Evolutionary conservation across 2,113 vertebrate species (phyloP).

Genomic region (Datnioides undecimradiatus): DNA sequence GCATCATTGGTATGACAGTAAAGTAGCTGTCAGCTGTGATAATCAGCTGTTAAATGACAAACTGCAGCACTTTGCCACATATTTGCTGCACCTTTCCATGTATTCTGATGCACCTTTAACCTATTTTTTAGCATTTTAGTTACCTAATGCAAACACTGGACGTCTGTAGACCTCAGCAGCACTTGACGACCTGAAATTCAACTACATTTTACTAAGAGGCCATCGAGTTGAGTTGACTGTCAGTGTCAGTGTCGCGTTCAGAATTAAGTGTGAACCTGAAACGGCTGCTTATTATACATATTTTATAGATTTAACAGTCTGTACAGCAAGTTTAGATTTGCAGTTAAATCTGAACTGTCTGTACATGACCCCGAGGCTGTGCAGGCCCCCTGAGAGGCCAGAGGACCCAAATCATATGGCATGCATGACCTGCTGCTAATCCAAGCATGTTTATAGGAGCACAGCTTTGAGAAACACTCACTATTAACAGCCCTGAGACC

Average conservation of each 20-base stretch:
- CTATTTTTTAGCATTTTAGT: neutral
- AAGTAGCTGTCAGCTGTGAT: neutral
- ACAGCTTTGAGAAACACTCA: constrained; percentile 55
- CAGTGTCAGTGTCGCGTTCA: neutral
- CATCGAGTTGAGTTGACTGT: neutral
- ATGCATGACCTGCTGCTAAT: constrained; percentile 36
- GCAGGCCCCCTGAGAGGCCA: constrained; percentile 7
- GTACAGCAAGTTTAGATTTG: neutral
- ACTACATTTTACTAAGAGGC: neutral
- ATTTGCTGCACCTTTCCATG: neutral
- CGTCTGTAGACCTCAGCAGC: neutral
- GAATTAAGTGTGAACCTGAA: neutral
- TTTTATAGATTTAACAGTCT: neutral
- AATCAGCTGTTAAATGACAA: neutral
- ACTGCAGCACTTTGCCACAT: neutral
- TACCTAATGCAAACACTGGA: neutral
- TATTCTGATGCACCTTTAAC: neutral
- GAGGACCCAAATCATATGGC: constrained; percentile 9
- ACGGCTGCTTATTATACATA: neutral
- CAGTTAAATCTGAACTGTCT: neutral
- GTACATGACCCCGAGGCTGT: neutral
- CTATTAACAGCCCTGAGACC: constrained; percentile 61
- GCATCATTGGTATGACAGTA: too few species aligned
- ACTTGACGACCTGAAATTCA: neutral
- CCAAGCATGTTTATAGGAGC: constrained; percentile 12